Conservation (phyloP, 2,797 vertebrate genomes). For the Sarcophilus harrisii region DNA sequence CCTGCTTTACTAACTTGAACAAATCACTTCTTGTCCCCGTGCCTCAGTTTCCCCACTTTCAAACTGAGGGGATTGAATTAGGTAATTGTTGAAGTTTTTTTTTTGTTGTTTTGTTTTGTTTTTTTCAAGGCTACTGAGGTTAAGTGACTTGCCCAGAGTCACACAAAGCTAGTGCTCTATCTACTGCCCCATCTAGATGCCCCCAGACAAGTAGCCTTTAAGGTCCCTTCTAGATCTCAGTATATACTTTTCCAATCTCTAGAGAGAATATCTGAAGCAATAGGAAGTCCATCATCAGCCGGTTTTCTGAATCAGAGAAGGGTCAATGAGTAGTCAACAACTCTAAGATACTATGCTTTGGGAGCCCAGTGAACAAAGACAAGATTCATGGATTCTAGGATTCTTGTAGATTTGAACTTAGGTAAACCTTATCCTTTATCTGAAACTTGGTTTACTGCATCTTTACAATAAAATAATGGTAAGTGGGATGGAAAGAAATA, state of each 20-base stretch:
- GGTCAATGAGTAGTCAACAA: neutral
- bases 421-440: constrained; percentile 4
- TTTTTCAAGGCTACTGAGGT: too few relatives aligned
- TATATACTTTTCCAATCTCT: neutral
- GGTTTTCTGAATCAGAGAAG: neutral
- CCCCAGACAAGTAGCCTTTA: neutral
- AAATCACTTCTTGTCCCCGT: neutral
- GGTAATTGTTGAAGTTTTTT: too few relatives aligned
- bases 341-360: neutral
- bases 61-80: neutral
- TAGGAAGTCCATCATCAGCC: neutral
- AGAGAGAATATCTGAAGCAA: neutral
- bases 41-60: neutral
- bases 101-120: too few relatives aligned
- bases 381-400: neutral
- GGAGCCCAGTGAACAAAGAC: neutral
- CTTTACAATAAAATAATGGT: neutral
- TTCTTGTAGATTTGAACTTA: neutral
- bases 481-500: neutral
- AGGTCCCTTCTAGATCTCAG: neutral
- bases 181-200: too few relatives aligned
- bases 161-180: too few relatives aligned
- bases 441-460: neutral
- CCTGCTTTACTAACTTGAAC: neutral
- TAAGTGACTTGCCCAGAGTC: too few relatives aligned